A percentile compares a stretch with the other conserved stretches of the same genome.
phyloP scores from a whole-genome alignment of 2,797 vertebrate genomes.

The Enteromius radiatus region DNA sequence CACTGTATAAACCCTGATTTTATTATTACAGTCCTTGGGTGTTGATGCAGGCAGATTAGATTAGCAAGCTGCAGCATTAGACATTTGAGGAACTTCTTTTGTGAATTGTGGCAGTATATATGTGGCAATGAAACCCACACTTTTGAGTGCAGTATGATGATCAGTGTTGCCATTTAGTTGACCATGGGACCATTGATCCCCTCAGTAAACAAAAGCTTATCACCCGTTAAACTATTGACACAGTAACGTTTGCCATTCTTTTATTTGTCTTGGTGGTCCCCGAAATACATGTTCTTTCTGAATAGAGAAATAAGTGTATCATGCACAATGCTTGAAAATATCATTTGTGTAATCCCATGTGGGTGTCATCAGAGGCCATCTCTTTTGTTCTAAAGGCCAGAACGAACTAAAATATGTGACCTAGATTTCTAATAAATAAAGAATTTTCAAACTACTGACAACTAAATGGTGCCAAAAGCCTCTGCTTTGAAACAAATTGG shows the following conservation, averaged over 20 bases:
- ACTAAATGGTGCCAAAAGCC: slow-evolving; percentile 53
- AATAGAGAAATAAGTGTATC: not conserved
- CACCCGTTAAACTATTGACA: slow-evolving; percentile 49
- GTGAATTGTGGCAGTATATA: not conserved
- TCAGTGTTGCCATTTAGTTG: slow-evolving; percentile 65
- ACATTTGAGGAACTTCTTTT: not conserved
- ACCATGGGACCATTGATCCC: slow-evolving; percentile 16
- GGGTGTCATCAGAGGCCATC: not conserved
- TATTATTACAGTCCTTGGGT: not conserved
- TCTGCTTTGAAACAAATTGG: slow-evolving; percentile 61
- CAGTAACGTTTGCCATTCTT: slow-evolving; percentile 19
- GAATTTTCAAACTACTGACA: slow-evolving; percentile 35
- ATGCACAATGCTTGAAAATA: not conserved
- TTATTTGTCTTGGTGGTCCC: not conserved
- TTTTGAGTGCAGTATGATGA: slow-evolving; percentile 29
- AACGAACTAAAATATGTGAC: slow-evolving; percentile 43
- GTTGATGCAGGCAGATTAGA: not conserved
- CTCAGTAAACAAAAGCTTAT: slow-evolving; percentile 43
- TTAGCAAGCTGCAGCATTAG: not conserved
- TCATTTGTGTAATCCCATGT: not conserved
- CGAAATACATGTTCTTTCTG: not conserved
- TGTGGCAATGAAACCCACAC: slow-evolving; percentile 4
- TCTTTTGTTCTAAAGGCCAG: not conserved
- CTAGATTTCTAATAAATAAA: slow-evolving; percentile 44
- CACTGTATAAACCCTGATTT: not conserved